These are phyloP conservation scores for Elymnias hypermnestra DNA, from an alignment of 1,140 invertebrate genomes.

Conservation along the genomic window DNA sequence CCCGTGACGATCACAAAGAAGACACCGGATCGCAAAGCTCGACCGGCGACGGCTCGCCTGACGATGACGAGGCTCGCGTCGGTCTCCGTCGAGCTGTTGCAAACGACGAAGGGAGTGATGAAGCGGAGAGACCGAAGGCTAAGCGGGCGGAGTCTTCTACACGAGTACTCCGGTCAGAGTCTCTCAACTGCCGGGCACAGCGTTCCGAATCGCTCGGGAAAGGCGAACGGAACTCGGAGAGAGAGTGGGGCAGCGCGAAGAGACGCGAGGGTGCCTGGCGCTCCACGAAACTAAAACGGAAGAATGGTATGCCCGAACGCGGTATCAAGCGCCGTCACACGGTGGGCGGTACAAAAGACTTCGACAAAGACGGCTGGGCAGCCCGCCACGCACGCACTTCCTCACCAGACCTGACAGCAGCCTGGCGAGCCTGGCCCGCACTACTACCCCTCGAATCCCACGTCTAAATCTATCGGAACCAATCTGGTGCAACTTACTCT, in stretches of 20 bases:
- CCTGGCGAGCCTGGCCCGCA: slow-evolving; percentile 47
- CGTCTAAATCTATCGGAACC: too few species aligned
- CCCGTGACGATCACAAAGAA: slow-evolving; percentile 51
- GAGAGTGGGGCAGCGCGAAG: slow-evolving; percentile 83
- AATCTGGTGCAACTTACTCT: too few species aligned
- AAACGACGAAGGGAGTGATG: too few species aligned
- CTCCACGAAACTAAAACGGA: slow-evolving; percentile 81
- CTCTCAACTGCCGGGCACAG: slow-evolving; percentile 75
- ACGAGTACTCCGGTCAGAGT: slow-evolving; percentile 78
- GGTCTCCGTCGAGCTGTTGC: slow-evolving; percentile 45
- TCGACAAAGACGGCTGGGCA: slow-evolving; percentile 73
- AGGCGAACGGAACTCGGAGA: slow-evolving; percentile 85
- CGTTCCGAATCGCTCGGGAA: slow-evolving; percentile 84
- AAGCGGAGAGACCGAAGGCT: too few species aligned
- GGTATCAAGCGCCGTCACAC: slow-evolving; percentile 93
- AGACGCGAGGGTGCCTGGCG: slow-evolving; percentile 67
- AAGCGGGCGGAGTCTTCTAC: too few species aligned
- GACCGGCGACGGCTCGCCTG: slow-evolving; percentile 36
- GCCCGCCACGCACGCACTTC: slow-evolving; percentile 69
- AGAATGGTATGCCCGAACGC: slow-evolving; percentile 85
- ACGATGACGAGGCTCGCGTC: slow-evolving; percentile 46
- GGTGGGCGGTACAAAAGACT: slow-evolving; percentile 92
- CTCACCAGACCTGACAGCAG: slow-evolving; percentile 64
- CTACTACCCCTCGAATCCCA: slow-evolving; percentile 69
- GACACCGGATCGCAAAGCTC: slow-evolving; percentile 58